Evolutionary conservation across 2,888 invertebrate genomes (phyloP).

Genomic region (Lasioglossum morio): DNA sequence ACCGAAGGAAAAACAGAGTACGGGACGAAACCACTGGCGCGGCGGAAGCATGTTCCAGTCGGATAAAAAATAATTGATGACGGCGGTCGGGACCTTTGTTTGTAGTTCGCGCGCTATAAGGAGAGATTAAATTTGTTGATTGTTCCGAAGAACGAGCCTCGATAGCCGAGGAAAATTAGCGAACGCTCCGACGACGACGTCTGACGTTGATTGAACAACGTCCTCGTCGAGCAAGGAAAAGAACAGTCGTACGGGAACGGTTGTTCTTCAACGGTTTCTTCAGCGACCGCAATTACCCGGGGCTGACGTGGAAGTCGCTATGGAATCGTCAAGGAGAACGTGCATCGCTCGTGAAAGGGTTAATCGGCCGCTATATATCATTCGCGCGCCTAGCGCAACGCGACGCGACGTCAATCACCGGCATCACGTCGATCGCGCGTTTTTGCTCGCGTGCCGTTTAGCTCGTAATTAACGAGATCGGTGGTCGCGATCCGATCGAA

Average conservation of each 20-base stretch:
- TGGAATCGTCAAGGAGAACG: conserved; percentile 49
- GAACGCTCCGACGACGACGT: not conserved
- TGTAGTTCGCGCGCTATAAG: not conserved
- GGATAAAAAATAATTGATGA: conserved; percentile 42
- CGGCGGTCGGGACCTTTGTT: conserved; percentile 20
- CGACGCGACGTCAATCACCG: conserved; percentile 38
- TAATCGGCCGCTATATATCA: conserved; percentile 62
- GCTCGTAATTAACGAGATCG: conserved; percentile 48
- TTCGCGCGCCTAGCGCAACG: conserved; percentile 31
- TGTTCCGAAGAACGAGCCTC: not conserved
- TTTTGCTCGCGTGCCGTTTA: conserved; percentile 21
- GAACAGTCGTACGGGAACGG: not conserved
- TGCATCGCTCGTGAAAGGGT: conserved; percentile 54
- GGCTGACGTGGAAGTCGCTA: not conserved
- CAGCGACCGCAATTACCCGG: conserved; percentile 28
- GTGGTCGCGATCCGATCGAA: conserved; percentile 4
- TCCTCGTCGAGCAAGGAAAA: not conserved
- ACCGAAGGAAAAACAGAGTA: not conserved
- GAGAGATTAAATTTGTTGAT: conserved; percentile 4
- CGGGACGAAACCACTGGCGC: conserved; percentile 28
- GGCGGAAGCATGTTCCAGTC: conserved; percentile 33
- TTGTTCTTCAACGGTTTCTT: conserved; percentile 11
- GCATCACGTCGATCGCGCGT: conserved; percentile 38
- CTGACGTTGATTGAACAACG: conserved; percentile 22
- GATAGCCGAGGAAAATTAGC: not conserved